Percentiles rank a stretch among this genome's conserved stretches.
These are phyloP conservation scores for Lutraria lutraria DNA, from an alignment of 2,888 invertebrate genomes.

Conservation along the genomic window DNA sequence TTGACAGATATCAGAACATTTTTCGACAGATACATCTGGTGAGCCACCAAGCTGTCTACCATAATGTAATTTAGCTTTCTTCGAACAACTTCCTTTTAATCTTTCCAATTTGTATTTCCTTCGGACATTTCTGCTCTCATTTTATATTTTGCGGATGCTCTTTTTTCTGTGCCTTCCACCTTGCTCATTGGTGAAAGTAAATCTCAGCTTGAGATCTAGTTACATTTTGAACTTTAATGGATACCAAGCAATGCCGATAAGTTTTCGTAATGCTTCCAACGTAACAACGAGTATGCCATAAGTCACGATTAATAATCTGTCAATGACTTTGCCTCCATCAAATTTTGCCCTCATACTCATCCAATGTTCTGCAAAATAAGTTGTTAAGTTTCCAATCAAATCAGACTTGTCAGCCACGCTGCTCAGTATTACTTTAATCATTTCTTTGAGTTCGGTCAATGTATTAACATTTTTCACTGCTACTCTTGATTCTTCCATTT, in stretches of 20 bases:
- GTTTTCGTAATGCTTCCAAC: conserved; percentile 48
- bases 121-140: conserved; percentile 7
- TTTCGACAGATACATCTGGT: conserved; percentile 26
- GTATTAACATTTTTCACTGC: too few species aligned
- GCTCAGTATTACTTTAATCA: conserved; percentile 51
- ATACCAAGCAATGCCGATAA: conserved; percentile 60
- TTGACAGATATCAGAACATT: neutral
- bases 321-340: conserved; percentile 65
- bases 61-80: conserved; percentile 49
- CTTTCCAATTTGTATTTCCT: conserved; percentile 33
- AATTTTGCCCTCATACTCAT: conserved; percentile 57
- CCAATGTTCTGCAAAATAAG: conserved; percentile 64
- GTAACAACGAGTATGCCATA: too few species aligned
- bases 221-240: neutral
- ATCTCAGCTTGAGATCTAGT: neutral
- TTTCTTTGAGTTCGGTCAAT: conserved; percentile 9
- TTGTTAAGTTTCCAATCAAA: conserved; percentile 60
- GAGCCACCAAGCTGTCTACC: conserved; percentile 29
- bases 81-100: neutral
- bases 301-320: conserved; percentile 53
- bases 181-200: neutral
- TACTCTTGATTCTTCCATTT: too few species aligned
- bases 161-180: neutral
- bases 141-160: conserved; percentile 12
- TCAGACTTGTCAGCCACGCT: conserved; percentile 55